These are phyloP conservation scores for Crotophaga sulcirostris DNA, from an alignment of 2,113 vertebrate genomes.

Conservation along the genomic window DNA sequence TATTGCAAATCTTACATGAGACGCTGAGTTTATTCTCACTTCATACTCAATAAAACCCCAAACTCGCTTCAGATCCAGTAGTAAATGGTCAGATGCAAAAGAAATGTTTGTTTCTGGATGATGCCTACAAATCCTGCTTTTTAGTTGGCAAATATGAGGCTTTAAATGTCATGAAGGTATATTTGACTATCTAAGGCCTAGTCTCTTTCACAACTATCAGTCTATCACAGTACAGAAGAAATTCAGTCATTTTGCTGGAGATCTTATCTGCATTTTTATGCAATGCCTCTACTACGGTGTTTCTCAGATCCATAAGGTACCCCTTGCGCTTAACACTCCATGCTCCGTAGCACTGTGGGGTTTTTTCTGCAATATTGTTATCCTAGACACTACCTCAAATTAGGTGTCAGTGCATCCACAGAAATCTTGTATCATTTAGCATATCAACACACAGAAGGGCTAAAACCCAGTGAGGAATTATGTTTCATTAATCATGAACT, in stretches of 20 bases:
- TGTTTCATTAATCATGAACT: neutral
- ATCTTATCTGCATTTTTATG: neutral
- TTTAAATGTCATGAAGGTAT: neutral
- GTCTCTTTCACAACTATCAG: neutral
- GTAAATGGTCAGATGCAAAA: neutral
- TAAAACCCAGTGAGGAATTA: neutral
- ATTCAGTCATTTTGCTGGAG: neutral
- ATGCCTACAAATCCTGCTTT: neutral
- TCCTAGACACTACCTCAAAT: neutral
- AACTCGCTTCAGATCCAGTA: neutral
- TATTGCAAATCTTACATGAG: neutral
- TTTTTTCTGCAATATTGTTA: neutral
- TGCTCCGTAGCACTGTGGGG: accelerated
- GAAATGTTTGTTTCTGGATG: neutral
- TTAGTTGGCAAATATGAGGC: neutral
- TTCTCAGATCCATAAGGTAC: neutral
- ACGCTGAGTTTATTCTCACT: neutral
- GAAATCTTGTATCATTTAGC: neutral
- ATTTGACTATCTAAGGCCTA: neutral
- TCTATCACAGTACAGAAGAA: neutral
- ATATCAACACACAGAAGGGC: neutral
- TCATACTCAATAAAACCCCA: neutral
- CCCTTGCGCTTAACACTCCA: neutral
- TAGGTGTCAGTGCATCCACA: neutral
- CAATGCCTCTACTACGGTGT: neutral